A percentile compares a stretch with the other conserved stretches of the same genome.
Evolutionary conservation across 2,113 vertebrate species (phyloP).

Genomic region (Lutjanus erythropterus): DNA sequence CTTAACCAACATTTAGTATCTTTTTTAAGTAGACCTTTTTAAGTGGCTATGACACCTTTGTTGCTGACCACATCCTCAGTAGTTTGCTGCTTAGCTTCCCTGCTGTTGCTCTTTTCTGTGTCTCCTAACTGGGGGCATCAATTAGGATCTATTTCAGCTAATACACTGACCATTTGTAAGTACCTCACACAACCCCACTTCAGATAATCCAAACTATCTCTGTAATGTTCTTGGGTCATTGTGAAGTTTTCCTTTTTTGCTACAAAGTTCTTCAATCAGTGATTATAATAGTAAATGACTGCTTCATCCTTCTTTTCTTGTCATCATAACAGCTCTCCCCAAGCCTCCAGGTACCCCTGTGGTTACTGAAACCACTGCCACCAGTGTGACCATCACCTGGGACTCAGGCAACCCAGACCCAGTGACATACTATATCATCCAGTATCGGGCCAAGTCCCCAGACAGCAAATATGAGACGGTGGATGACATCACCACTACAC

Average conservation of each 20-base stretch:
- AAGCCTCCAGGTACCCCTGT: slow-evolving; percentile 95
- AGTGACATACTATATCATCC: slow-evolving; percentile 95
- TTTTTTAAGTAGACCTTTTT: too few relatives aligned
- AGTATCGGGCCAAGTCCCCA: slow-evolving; percentile 95
- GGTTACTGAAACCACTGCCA: slow-evolving; percentile 97
- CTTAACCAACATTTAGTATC: too few relatives aligned
- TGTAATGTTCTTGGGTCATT: neutral
- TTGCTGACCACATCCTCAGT: too few relatives aligned
- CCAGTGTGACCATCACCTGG: slow-evolving; percentile 99
- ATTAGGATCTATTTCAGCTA: too few relatives aligned
- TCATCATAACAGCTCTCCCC: slow-evolving; percentile 89
- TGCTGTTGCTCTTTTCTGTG: too few relatives aligned
- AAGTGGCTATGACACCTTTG: too few relatives aligned
- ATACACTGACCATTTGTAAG: too few relatives aligned
- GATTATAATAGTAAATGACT: neutral
- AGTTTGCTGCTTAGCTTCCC: too few relatives aligned
- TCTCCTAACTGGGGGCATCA: too few relatives aligned
- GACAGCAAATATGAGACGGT: slow-evolving; percentile 96
- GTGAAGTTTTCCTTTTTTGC: neutral
- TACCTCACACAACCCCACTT: too few relatives aligned
- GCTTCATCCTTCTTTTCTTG: slow-evolving; percentile 10
- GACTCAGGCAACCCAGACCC: slow-evolving; percentile 98
- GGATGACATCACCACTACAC: slow-evolving; percentile 97
- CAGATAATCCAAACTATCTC: too few relatives aligned
- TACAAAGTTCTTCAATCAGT: neutral